A percentile compares a stretch with the other conserved stretches of the same genome.
These are phyloP conservation scores for Acleris literana DNA, from an alignment of 2,888 invertebrate genomes.

Conservation along the genomic window DNA sequence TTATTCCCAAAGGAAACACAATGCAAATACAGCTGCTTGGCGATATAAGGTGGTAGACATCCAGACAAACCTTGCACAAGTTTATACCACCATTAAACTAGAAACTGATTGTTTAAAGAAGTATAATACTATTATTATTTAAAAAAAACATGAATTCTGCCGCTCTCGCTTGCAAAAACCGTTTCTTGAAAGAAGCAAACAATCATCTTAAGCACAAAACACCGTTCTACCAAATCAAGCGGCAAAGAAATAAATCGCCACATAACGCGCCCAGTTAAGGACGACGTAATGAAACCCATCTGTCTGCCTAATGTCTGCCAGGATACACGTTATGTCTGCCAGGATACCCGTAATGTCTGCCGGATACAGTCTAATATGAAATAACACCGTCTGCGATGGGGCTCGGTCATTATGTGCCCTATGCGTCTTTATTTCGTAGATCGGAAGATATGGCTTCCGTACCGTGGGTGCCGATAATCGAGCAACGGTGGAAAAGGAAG, in stretches of 20 bases:
- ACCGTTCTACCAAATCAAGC: not conserved
- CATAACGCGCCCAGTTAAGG: constrained; percentile 32
- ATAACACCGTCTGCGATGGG: constrained; percentile 31
- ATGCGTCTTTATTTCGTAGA: constrained; percentile 38
- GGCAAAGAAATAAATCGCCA: constrained; percentile 25
- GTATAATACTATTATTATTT: too few relatives aligned
- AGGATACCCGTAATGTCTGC: constrained; percentile 28
- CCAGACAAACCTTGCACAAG: too few relatives aligned
- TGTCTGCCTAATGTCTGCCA: constrained; percentile 34
- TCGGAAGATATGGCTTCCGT: constrained; percentile 32
- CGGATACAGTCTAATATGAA: constrained; percentile 40
- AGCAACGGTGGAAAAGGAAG: too few relatives aligned
- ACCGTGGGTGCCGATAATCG: constrained; percentile 6
- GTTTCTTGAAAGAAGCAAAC: too few relatives aligned
- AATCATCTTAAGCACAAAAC: not conserved
- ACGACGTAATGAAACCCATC: constrained; percentile 35
- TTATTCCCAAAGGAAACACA: too few relatives aligned
- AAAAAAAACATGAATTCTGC: too few relatives aligned
- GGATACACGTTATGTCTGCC: constrained; percentile 18
- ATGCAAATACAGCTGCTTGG: too few relatives aligned
- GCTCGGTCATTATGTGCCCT: constrained; percentile 36
- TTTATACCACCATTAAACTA: too few relatives aligned
- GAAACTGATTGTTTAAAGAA: too few relatives aligned
- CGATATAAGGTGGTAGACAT: too few relatives aligned
- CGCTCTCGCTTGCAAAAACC: too few relatives aligned